These are phyloP conservation scores for Diabrotica virgifera DNA, from an alignment of 1,140 invertebrate genomes.

Conservation along the genomic window DNA sequence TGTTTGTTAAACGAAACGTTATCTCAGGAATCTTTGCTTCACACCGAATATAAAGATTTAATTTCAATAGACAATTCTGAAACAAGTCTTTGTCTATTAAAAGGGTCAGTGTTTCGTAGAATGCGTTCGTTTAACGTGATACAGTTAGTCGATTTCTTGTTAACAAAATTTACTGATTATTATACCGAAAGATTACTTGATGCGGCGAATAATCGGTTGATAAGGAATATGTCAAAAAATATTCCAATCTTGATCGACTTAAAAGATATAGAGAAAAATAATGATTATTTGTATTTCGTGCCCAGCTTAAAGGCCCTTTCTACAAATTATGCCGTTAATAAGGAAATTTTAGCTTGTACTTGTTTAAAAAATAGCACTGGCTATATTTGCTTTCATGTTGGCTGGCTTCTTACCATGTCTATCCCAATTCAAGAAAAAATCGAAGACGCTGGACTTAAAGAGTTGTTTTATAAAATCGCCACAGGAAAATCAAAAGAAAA, in stretches of 20 bases:
- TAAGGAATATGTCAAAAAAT: background rate
- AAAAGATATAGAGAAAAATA: background rate
- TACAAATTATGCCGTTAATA: conserved; percentile 3
- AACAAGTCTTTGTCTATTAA: background rate
- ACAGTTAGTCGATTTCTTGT: conserved; percentile 10
- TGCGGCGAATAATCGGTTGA: background rate
- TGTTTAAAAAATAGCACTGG: background rate
- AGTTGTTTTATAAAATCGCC: background rate
- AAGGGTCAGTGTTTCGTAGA: conserved; percentile 4
- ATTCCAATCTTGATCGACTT: background rate
- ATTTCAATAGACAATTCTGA: conserved; percentile 10
- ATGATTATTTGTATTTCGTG: background rate
- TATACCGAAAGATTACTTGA: background rate
- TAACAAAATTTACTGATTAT: conserved; percentile 4
- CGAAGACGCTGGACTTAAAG: background rate
- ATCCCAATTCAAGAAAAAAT: background rate
- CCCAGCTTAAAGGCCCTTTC: background rate
- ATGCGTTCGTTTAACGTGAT: conserved; percentile 13
- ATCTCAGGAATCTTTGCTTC: no score
- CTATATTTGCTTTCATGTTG: background rate
- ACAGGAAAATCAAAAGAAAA: background rate
- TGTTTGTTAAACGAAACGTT: background rate
- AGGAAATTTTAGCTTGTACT: background rate
- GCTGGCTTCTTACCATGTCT: background rate
- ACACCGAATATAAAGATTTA: background rate